Evolutionary conservation across 1,140 invertebrate species (phyloP), one percentile per base, ranked within the genome.

Genomic region (Scaptodrosophila lebanonensis): DNA sequence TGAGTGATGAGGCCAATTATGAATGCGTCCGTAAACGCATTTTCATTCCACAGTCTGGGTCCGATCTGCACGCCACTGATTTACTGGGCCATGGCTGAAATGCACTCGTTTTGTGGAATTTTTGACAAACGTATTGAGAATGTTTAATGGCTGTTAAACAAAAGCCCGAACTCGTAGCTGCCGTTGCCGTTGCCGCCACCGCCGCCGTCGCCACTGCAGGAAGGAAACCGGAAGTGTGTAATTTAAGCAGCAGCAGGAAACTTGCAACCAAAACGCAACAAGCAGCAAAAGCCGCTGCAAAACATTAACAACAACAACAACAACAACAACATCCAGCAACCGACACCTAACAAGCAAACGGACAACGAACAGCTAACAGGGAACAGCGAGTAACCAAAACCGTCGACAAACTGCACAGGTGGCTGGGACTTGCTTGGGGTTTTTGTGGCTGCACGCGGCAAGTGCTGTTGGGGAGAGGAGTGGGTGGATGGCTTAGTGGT

Each of bases 171-270:
- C n/a, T n/a, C n/a, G n/a, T n/a, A n/a, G n/a, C n/a, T n/a, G n/a
- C n/a, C n/a, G n/a, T n/a, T n/a, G n/a, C n/a, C n/a, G n/a, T n/a
- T n/a, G n/a, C n/a, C n/a, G n/a, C n/a, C n/a, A n/a, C n/a, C n/a
- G n/a, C n/a, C n/a, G n/a, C n/a, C n/a, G n/a, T n/a, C 45, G 16
- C 48, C 30, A 30, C 33, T 44, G 47, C 67, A 77, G 72, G 72
- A 77, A 68, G 73, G 58, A 76, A 66, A 36, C 12, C 68, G 72
- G 72, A 77, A 79, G 73, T 61, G 68, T 77, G 72, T 79, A 77
- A 77, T 77, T 77, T 72, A 72, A 79, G 73, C 64, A 60, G 59
- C 45, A 35, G 25, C 50, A 45, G 60, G 64, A 52, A 39, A 18
- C 44, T 30, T 49, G 52, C 59, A 64, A 59, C 67, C 63, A 60